Conservation (phyloP, 1,140 invertebrate species). For the Zaprionus taronus region DNA sequence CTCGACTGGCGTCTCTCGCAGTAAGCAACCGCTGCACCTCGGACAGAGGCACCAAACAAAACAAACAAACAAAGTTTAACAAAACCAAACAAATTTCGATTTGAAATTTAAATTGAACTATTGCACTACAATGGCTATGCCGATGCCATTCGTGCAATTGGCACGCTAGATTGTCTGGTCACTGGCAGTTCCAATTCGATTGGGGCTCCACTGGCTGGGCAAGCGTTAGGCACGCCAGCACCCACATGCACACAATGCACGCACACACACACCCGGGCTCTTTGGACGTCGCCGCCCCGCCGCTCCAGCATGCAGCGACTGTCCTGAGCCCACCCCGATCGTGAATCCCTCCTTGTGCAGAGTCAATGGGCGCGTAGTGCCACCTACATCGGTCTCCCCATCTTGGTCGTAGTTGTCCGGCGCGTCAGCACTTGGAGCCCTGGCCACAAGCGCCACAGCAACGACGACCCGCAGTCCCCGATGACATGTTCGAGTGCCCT, state of each 20-base stretch:
- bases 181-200: slow-evolving; percentile 17
- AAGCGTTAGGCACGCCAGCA: slow-evolving; percentile 72
- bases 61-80: slow-evolving; percentile 37
- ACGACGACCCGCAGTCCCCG: slow-evolving; percentile 41
- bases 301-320: slow-evolving; percentile 56
- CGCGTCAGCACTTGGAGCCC: slow-evolving; percentile 49
- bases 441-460: slow-evolving; percentile 29
- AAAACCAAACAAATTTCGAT: background rate
- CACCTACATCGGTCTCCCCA: slow-evolving; percentile 32
- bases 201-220: slow-evolving; percentile 37
- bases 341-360: slow-evolving; percentile 56
- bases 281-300: slow-evolving; percentile 56
- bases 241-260: slow-evolving; percentile 2
- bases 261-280: slow-evolving; percentile 9
- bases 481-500: slow-evolving; percentile 11
- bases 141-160: slow-evolving; percentile 73
- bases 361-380: slow-evolving; percentile 59
- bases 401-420: slow-evolving; percentile 26
- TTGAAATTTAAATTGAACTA: background rate
- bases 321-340: slow-evolving; percentile 25
- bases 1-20: slow-evolving; percentile 37
- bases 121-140: slow-evolving; percentile 69
- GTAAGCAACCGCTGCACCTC: slow-evolving; percentile 43
- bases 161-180: slow-evolving; percentile 56
- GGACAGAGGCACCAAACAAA: slow-evolving; percentile 36